phyloP scores from a whole-genome alignment of 2,888 invertebrate species.

The Mimachlamys varia region DNA sequence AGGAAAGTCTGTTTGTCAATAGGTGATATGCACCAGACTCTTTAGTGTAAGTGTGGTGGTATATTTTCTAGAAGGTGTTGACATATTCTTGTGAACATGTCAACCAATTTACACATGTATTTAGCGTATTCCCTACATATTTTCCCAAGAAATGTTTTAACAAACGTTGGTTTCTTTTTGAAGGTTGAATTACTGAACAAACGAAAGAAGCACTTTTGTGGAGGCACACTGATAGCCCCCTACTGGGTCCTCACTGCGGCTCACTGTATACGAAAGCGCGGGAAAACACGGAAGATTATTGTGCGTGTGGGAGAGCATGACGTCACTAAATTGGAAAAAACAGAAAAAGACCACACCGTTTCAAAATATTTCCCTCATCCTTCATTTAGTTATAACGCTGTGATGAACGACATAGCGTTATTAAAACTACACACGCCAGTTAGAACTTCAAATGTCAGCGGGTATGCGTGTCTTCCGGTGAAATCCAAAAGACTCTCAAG shows the following conservation, averaged over 20 bases:
- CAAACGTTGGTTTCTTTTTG: too few species aligned
- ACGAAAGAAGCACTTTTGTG: constrained; percentile 85
- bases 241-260: constrained; percentile 79
- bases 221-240: constrained; percentile 78
- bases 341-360: constrained; percentile 90
- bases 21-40: too few species aligned
- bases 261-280: constrained; percentile 77
- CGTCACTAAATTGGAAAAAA: constrained; percentile 85
- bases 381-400: constrained; percentile 92
- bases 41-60: too few species aligned
- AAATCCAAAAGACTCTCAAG: constrained; percentile 85
- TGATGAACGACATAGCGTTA: constrained; percentile 95
- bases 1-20: too few species aligned
- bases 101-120: too few species aligned
- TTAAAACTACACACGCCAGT: constrained; percentile 92
- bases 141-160: too few species aligned
- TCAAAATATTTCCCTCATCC: constrained; percentile 91
- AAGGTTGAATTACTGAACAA: constrained; percentile 95
- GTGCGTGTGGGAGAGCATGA: constrained; percentile 94
- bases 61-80: too few species aligned
- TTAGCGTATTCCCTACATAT: too few species aligned
- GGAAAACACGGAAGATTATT: constrained; percentile 86
- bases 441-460: constrained; percentile 84
- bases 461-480: constrained; percentile 94
- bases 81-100: too few species aligned